Evolutionary conservation across 2,113 vertebrate species (phyloP).

Genomic region (Tylochromis polylepis): DNA sequence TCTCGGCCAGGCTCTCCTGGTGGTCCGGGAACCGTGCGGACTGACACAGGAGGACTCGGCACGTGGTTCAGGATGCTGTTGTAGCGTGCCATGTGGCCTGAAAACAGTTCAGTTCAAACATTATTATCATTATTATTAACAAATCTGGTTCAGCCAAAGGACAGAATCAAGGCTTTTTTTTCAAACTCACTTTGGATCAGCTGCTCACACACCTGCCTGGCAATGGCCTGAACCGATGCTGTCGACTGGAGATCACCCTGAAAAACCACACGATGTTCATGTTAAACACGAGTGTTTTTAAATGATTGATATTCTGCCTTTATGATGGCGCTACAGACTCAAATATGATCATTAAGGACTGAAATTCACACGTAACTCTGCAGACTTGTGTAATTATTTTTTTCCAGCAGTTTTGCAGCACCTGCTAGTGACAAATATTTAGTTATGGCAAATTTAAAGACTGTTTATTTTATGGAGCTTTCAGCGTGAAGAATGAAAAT

Average conservation of each 20-base stretch:
- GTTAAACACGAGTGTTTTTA: fast-evolving
- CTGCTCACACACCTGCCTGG: slow-evolving; percentile 93
- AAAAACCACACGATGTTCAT: background rate
- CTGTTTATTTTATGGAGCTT: background rate
- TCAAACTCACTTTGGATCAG: slow-evolving; percentile 90
- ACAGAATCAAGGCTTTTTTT: background rate
- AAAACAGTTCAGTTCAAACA: background rate
- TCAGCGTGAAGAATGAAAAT: too few species aligned
- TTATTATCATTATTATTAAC: fast-evolving
- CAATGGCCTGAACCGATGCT: slow-evolving; percentile 86
- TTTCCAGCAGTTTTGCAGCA: background rate
- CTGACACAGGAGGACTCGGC: slow-evolving; percentile 84
- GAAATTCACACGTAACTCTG: fast-evolving
- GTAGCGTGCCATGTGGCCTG: slow-evolving; percentile 93
- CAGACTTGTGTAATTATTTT: background rate
- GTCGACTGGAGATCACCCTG: slow-evolving; percentile 94
- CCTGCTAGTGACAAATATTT: fast-evolving
- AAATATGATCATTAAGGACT: background rate
- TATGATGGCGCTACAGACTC: background rate
- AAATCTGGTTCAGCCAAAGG: background rate
- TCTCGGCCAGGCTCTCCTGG: slow-evolving; percentile 88
- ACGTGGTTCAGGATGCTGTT: slow-evolving; percentile 88
- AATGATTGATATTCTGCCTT: background rate
- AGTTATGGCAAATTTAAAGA: background rate
- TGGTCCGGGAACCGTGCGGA: slow-evolving; percentile 84